Evolutionary conservation across 2,113 vertebrate genomes (phyloP), one percentile per base, ranked within the genome.

Genomic region (Colaptes auratus): DNA sequence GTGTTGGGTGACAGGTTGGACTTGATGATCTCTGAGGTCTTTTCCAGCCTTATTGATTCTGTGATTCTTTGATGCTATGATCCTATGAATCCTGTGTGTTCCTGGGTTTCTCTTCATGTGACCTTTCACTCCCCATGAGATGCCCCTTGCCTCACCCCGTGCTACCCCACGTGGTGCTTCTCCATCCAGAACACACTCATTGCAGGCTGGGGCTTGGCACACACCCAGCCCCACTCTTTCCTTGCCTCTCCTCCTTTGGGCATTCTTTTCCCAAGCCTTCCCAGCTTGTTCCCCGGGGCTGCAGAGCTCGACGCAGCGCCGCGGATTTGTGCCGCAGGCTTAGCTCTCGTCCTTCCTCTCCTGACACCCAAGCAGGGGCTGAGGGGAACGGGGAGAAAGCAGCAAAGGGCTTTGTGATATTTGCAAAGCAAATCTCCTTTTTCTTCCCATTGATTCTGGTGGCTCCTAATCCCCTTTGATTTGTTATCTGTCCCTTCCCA

Each of bases 401-500:
- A 0, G 88, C 76, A 64, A 88, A 90, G 69, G 69, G 67, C 48
- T 81, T 88, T 4, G 56, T 30, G 36, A 64, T 67, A 61, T 94
- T 88, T 75, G 74, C 80, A 86, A 95, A 64, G 70, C 59, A 72
- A 70, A 95, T 92, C 75, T 81, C n/a, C 55, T 33, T 88, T 84
- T 71, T 66, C 39, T 92, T 75, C 75, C 73, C 78, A 75, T 82
- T 73, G 85, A 90, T 96, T 92, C 63, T 72, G 24, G 56, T 84
- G 0, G 0, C 48, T 84, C 76, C 72, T 86, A 81, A 91, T 92
- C 69, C 56, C 60, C 59, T 78, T 91, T 69, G 63, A 88, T 95
- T 95, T 91, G 66, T 86, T 86, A 76, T 84, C 79, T 90, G 69
- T 86, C 88, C 0, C 0, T 92, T 95, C 64, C 8, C 7, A 84